These are phyloP conservation scores for Grallaria varia DNA, from an alignment of 2,113 vertebrate genomes.

Conservation along the genomic window DNA sequence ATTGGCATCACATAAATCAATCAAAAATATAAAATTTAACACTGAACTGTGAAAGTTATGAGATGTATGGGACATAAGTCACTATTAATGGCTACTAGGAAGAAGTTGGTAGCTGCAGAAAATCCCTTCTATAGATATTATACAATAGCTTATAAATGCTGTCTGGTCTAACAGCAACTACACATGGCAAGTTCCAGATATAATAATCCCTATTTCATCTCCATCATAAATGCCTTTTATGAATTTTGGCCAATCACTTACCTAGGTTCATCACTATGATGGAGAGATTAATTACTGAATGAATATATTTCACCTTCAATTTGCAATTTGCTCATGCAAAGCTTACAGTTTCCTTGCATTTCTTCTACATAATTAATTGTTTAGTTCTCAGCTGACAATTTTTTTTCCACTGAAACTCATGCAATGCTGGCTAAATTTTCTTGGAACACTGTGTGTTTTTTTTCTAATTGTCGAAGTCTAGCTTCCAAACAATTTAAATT, in stretches of 20 bases:
- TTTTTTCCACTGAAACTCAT: neutral
- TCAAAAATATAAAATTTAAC: neutral
- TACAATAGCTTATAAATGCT: neutral
- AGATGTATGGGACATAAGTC: neutral
- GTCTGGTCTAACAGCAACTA: neutral
- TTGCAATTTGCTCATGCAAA: neutral
- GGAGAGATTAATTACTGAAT: neutral
- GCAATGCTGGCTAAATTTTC: neutral
- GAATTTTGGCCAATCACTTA: neutral
- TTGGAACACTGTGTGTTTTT: neutral
- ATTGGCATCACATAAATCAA: neutral
- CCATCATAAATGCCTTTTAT: neutral
- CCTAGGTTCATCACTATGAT: neutral
- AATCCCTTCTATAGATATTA: neutral
- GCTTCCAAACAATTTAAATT: neutral
- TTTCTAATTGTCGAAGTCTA: neutral
- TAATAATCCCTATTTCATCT: neutral
- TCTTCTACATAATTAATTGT: constrained; percentile 19
- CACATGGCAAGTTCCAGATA: neutral
- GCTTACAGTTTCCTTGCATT: neutral
- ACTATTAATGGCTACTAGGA: neutral
- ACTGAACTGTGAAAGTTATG: neutral
- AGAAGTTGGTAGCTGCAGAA: neutral
- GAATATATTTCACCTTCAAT: neutral
- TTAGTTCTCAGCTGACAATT: neutral